Base-by-base conservation (phyloP, 1,140 invertebrate genomes). In the Lucilia cuprina region DNA sequence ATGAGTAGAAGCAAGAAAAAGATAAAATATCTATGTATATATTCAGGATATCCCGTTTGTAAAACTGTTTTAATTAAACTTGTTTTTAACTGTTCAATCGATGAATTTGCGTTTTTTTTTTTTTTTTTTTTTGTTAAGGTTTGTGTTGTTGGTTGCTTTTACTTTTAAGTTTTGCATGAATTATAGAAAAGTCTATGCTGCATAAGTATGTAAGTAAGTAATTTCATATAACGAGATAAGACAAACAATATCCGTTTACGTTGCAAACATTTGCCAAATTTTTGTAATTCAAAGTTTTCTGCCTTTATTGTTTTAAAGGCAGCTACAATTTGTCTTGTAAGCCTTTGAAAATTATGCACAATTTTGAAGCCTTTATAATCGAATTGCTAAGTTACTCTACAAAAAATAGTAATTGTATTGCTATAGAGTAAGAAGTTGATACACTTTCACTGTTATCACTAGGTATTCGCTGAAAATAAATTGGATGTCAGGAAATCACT, bases 101-200 rank as follows among this genome's bases (percentile, higher is more conserved):
- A 70, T 70, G 65, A 70, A 17, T 70, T 70, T n/a, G n/a, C n/a
- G n/a, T 70, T 70, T 70, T 70, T 60, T n/a, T n/a, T n/a, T n/a
- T n/a, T n/a, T n/a, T n/a, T n/a, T n/a, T n/a, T n/a, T n/a, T n/a
- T n/a, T n/a, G n/a, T 1, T 14, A 60, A 3, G 5, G 12, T 60
- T 60, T 60, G 13, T 60, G 10, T 17, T 60, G 55, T n/a, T n/a
- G n/a, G n/a, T n/a, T n/a, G n/a, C 35, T 41, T 41, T 13, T 55
- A 55, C 14, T 55, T 17, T 55, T 55, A 13, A 55, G 50, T 55
- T 55, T 21, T 70, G 65, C 65, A 70, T 70, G 19, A 70, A 70
- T 70, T 70, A 70, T 70, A 19, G n/a, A n/a, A 60, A 60, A 60
- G 55, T 60, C 55, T 70, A 70, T 70, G 19, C n/a, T 70, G 19